A percentile compares a stretch with the other conserved stretches of the same genome.
phyloP scores from a whole-genome alignment of 2,113 vertebrate genomes.

The Melospiza melodia region DNA sequence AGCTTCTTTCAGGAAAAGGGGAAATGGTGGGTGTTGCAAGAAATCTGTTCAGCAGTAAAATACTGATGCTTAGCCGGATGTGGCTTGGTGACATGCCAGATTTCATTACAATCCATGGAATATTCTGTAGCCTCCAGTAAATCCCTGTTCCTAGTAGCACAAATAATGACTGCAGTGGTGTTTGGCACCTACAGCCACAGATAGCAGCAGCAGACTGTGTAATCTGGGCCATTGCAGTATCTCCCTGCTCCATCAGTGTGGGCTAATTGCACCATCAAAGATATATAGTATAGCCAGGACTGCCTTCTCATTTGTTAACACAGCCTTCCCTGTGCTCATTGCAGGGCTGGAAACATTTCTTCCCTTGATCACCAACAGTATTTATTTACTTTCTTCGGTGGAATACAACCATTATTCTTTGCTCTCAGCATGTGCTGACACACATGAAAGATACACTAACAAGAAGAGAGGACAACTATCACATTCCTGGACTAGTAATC shows the following conservation, averaged over 20 bases:
- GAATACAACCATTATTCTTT: constrained; percentile 14
- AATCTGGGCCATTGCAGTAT: not conserved
- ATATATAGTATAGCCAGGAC: not conserved
- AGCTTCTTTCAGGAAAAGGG: constrained; percentile 38
- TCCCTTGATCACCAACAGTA: not conserved
- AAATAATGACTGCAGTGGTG: not conserved
- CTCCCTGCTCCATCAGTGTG: not conserved
- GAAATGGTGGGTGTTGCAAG: constrained; percentile 49
- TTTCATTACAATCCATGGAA: constrained; percentile 54
- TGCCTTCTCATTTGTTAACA: not conserved
- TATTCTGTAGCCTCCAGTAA: constrained; percentile 48
- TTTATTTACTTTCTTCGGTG: not conserved
- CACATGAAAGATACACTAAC: not conserved
- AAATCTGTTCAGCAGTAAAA: constrained; percentile 62
- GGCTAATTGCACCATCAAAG: constrained; percentile 9
- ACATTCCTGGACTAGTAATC: not conserved
- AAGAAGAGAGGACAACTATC: not conserved
- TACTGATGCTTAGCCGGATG: constrained; percentile 45
- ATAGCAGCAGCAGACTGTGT: not conserved
- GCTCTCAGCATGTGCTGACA: not conserved
- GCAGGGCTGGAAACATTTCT: not conserved
- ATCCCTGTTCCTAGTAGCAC: constrained; percentile 43
- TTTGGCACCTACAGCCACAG: not conserved
- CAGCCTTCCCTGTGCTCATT: not conserved
- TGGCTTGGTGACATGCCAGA: constrained; percentile 40